Percentiles rank a stretch among this genome's conserved stretches.
phyloP scores from a whole-genome alignment of 2,888 invertebrate genomes.

The Dryobotodes eremita region DNA sequence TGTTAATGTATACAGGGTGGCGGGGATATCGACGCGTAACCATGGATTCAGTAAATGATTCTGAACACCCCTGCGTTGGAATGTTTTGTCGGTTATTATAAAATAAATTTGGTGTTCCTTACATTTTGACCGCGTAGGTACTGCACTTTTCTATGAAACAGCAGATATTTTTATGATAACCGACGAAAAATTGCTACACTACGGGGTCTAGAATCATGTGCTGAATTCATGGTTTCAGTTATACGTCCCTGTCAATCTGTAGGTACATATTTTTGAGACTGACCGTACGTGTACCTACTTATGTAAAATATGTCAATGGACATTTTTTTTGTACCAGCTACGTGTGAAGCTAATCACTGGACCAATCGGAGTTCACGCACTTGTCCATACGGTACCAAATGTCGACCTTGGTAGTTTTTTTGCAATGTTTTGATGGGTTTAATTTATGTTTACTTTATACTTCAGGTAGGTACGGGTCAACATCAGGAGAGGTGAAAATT shows the following conservation, averaged over 20 bases:
- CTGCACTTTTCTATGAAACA: too few species aligned
- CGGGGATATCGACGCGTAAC: too few species aligned
- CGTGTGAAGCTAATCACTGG: slow-evolving; percentile 6
- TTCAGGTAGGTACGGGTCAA: neutral
- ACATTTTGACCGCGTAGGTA: too few species aligned
- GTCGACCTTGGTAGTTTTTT: slow-evolving; percentile 18
- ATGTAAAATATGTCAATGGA: neutral
- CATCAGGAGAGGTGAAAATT: neutral
- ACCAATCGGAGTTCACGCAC: slow-evolving; percentile 8
- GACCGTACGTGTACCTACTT: neutral
- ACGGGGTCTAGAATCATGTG: too few species aligned
- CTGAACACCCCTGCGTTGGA: too few species aligned
- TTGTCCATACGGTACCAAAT: slow-evolving; percentile 25
- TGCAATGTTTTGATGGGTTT: slow-evolving; percentile 2
- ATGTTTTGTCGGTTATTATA: too few species aligned
- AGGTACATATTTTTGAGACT: neutral
- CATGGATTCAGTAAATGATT: too few species aligned
- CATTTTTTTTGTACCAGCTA: neutral
- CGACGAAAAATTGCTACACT: too few species aligned
- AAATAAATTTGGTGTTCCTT: too few species aligned
- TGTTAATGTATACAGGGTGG: neutral
- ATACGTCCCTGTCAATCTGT: too few species aligned
- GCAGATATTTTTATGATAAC: too few species aligned
- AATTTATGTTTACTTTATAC: neutral
- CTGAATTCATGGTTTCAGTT: too few species aligned